Evolutionary conservation across 2,113 vertebrate genomes (phyloP).

Genomic region (Melanerpes formicivorus): DNA sequence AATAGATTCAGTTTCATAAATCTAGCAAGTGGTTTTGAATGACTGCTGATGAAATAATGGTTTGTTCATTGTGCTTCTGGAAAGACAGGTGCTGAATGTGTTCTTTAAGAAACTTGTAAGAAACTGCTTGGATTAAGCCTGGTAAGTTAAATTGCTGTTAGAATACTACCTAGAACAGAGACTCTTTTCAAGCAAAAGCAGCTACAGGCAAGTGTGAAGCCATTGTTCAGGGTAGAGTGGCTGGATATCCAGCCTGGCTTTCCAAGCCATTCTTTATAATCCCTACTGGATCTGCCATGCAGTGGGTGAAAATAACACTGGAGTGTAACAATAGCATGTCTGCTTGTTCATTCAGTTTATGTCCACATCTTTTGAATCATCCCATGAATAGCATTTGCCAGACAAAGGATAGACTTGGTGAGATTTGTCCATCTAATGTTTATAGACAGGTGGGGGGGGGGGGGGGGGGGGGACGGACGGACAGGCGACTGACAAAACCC

Average conservation of each 20-base stretch:
- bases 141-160: neutral
- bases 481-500: neutral
- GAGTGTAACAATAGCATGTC: neutral
- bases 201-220: neutral
- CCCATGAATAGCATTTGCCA: neutral
- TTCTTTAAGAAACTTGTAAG: neutral
- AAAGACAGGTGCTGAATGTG: neutral
- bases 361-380: neutral
- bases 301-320: neutral
- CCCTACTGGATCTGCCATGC: neutral
- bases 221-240: rapidly evolving
- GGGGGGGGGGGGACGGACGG: too few relatives aligned
- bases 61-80: neutral
- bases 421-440: neutral
- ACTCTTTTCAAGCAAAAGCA: neutral
- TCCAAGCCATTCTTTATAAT: neutral
- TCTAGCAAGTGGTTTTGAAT: neutral
- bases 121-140: neutral
- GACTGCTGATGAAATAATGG: neutral
- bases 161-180: neutral
- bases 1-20: neutral
- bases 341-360: neutral
- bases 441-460: neutral
- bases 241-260: neutral
- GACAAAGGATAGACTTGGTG: neutral